Conservation (phyloP, 2,113 vertebrate genomes). For the Aptenodytes forsteri region DNA sequence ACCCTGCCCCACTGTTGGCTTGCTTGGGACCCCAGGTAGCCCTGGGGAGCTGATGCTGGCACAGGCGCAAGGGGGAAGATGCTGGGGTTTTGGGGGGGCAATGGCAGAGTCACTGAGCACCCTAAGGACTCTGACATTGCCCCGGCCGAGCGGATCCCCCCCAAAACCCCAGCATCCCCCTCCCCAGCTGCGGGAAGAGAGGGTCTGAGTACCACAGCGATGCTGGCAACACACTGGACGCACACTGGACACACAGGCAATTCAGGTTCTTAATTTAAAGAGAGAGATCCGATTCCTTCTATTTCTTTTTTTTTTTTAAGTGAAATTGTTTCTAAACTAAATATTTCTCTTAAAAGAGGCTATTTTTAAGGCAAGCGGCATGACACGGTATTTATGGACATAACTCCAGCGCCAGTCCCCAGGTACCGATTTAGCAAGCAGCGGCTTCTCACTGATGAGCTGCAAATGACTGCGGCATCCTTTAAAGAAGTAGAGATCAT, state of each 20-base stretch:
- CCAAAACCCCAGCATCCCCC: not conserved
- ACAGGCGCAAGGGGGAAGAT: not conserved
- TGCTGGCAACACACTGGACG: not conserved
- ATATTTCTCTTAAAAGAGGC: not conserved
- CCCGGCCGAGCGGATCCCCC: accelerated
- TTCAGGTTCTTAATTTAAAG: not conserved
- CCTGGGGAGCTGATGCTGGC: not conserved
- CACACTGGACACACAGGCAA: not conserved
- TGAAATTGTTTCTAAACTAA: not conserved
- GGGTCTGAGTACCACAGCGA: not conserved
- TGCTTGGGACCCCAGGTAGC: not conserved
- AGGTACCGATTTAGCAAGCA: not conserved
- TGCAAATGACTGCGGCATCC: not conserved
- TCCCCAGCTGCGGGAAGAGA: not conserved
- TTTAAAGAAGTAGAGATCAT: not conserved
- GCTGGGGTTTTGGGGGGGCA: not conserved
- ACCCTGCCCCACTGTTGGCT: accelerated
- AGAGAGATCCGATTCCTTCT: not conserved
- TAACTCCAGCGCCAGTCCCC: not conserved
- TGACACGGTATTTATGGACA: not conserved
- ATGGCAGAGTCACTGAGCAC: too few relatives aligned
- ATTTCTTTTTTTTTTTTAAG: not conserved
- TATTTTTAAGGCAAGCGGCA: not conserved
- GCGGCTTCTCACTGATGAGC: not conserved
- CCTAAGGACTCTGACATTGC: too few relatives aligned